Evolutionary conservation across 2,888 invertebrate species (phyloP).

Genomic region (Hecatera dysodea): DNA sequence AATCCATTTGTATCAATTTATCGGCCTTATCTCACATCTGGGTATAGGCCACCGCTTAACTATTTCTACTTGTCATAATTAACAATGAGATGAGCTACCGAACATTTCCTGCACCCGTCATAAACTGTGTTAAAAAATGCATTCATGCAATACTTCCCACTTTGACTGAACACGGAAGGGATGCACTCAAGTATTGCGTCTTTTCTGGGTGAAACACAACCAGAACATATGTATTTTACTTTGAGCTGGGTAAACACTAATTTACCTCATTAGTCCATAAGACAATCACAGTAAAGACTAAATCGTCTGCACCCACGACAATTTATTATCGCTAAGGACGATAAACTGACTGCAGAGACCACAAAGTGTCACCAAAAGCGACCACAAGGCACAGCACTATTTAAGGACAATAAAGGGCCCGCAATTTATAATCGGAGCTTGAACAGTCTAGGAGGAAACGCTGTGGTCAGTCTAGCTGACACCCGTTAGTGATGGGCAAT

Average conservation of each 20-base stretch:
- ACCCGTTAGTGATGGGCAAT: slow-evolving; percentile 48
- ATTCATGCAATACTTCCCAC: no score
- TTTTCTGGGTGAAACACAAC: no score
- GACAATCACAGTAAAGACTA: slow-evolving; percentile 15
- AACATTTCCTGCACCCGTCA: no score
- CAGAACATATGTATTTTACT: not conserved
- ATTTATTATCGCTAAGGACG: slow-evolving; percentile 40
- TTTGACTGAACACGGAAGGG: no score
- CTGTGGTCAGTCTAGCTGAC: slow-evolving; percentile 68
- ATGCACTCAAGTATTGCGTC: no score
- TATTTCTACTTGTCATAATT: no score
- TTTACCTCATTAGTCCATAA: not conserved
- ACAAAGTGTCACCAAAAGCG: slow-evolving; percentile 44
- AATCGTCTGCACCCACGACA: slow-evolving; percentile 25
- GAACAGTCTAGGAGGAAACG: slow-evolving; percentile 61
- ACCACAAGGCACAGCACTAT: slow-evolving; percentile 60
- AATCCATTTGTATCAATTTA: no score
- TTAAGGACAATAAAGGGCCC: slow-evolving; percentile 66
- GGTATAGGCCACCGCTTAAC: no score
- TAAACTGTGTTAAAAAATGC: no score
- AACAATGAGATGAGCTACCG: no score
- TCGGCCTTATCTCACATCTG: no score
- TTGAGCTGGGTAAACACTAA: not conserved
- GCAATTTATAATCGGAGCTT: slow-evolving; percentile 65
- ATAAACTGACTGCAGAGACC: slow-evolving; percentile 37